Evolutionary conservation across 2,888 invertebrate genomes (phyloP).

Genomic region (Clusia tigrina): DNA sequence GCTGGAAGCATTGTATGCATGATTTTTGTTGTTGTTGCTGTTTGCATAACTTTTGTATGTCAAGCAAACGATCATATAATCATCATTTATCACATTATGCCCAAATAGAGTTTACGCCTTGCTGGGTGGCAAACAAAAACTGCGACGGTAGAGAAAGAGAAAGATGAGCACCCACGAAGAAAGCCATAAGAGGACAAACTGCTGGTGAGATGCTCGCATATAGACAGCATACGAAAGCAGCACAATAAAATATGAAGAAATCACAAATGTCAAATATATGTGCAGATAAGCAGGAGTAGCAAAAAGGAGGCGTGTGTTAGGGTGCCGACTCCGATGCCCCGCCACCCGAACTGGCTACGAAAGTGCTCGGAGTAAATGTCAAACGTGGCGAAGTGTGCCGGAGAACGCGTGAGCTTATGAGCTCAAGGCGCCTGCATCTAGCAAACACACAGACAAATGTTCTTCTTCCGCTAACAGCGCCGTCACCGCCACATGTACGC

Average conservation of each 20-base stretch:
- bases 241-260: neutral
- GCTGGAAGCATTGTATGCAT: neutral
- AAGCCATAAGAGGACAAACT: neutral
- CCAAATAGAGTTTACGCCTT: too few relatives aligned
- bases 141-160: neutral
- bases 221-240: neutral
- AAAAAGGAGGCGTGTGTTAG: neutral
- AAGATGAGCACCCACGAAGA: neutral
- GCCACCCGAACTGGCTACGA: neutral
- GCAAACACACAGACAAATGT: too few relatives aligned
- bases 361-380: neutral
- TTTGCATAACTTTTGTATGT: slow-evolving; percentile 24
- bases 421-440: too few relatives aligned
- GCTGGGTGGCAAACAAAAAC: neutral
- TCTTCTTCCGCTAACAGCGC: too few relatives aligned
- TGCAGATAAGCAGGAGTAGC: neutral
- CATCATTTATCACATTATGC: slow-evolving; percentile 59
- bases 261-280: slow-evolving; percentile 3
- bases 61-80: slow-evolving; percentile 52
- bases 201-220: neutral
- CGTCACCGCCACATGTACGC: too few relatives aligned
- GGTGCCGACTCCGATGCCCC: neutral
- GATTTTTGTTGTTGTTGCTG: neutral
- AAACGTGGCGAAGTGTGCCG: neutral
- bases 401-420: neutral